phyloP scores from a whole-genome alignment of 1,140 invertebrate species.

The Diachasma alloeum region DNA sequence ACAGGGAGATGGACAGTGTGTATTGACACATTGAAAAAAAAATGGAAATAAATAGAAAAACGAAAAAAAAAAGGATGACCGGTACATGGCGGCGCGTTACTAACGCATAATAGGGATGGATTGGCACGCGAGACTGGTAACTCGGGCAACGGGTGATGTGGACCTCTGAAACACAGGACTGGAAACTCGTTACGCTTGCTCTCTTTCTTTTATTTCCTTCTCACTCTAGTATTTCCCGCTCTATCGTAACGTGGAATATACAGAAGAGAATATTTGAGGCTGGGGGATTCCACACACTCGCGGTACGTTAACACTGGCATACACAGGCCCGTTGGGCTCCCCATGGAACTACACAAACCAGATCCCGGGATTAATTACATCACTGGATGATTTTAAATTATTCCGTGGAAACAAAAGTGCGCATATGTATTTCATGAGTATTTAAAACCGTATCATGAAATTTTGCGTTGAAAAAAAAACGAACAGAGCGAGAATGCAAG shows the following conservation, averaged over 20 bases:
- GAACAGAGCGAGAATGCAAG: background rate
- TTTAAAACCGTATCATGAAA: background rate
- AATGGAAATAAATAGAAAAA: background rate
- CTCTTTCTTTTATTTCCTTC: background rate
- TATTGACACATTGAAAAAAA: background rate
- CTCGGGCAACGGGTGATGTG: background rate
- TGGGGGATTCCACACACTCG: background rate
- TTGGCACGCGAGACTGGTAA: background rate
- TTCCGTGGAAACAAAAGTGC: background rate
- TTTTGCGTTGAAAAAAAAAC: background rate
- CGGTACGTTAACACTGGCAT: background rate
- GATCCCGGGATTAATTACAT: constrained; percentile 1
- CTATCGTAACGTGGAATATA: background rate
- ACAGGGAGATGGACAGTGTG: background rate
- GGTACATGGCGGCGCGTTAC: background rate
- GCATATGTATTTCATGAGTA: background rate
- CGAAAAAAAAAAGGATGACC: background rate
- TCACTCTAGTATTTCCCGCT: background rate
- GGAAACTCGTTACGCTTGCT: background rate
- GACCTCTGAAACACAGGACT: background rate
- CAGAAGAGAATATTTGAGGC: background rate
- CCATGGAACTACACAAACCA: background rate
- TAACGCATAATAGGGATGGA: constrained; percentile 2
- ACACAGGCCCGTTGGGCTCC: background rate
- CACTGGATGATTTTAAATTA: constrained; percentile 11